Conservation (phyloP, 2,797 vertebrate genomes). For the Poeciliopsis presidionis region DNA sequence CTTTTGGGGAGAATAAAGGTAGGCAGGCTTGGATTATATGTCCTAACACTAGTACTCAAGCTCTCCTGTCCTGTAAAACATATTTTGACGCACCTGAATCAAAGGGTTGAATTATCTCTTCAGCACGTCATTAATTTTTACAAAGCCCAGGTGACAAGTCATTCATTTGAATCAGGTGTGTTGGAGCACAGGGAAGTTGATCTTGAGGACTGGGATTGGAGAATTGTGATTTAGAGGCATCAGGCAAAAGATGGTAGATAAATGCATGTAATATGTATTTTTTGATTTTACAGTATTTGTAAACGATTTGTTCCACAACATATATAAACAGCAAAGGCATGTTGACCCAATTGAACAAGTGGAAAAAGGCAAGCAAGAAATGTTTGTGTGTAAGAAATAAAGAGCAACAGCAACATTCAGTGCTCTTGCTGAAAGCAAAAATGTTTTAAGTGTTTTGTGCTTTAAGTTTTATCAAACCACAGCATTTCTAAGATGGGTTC, state of each 20-base stretch:
- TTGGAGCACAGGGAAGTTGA: background rate
- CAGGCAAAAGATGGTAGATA: background rate
- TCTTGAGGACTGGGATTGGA: background rate
- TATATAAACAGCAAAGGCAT: background rate
- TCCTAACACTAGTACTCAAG: background rate
- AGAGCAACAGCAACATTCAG: slow-evolving; percentile 9
- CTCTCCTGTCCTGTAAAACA: background rate
- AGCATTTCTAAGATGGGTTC: slow-evolving; percentile 7
- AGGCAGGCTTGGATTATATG: too few relatives aligned
- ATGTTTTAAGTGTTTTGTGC: slow-evolving; percentile 11
- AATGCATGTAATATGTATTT: background rate
- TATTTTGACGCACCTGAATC: background rate
- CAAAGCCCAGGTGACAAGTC: background rate
- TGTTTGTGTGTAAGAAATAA: background rate
- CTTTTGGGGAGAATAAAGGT: background rate
- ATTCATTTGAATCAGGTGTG: background rate
- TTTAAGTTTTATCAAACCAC: background rate
- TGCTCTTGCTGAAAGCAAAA: slow-evolving; percentile 13
- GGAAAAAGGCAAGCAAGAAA: background rate
- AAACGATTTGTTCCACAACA: background rate
- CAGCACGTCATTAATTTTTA: background rate
- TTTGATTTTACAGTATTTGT: background rate
- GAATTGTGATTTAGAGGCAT: background rate
- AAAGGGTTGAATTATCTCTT: background rate
- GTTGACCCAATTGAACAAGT: background rate